Evolutionary conservation across 2,113 vertebrate species (phyloP), one percentile per base, ranked within the genome.

Genomic region (Lepidothrix coronata): DNA sequence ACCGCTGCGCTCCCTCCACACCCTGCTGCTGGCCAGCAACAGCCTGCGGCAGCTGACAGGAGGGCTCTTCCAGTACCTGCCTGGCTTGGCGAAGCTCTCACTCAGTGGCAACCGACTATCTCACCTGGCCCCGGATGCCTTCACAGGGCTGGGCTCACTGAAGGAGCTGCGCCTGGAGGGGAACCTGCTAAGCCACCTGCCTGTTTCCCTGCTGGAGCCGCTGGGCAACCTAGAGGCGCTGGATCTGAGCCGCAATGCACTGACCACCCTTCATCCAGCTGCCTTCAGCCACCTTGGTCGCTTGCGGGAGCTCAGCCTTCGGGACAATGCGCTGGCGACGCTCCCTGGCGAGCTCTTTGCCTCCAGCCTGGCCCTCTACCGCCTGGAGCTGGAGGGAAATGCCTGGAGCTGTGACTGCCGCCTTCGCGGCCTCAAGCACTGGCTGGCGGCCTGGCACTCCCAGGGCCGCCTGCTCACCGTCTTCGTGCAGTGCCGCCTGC

Each of bases 371-470:
- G 97, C 97, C 17, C 98, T 99, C 81, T 98, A 98, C 86, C 97
- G 98, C 74, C 89, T 99, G 85, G 98, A 99, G 89, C 98, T 99
- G 89, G 98, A 98, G 21, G 99, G 98, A 54, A 99, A 99, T 25
- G 98, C 98, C 95, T 99, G 99, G 99, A 99, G 97, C 12, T 99
- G 99, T 18, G 99, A 99, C 96, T 99, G 99, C 83, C 98, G 97
- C 43, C 97, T 99, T 59, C 97, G 98, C 19, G 98, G 98, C 63
- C 95, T 99, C 92, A 99, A 98, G 95, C 98, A 84, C 74, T 99
- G 99, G 99, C 98, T 99, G 98, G 98, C 97, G 11, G 88, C 97
- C 33, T 98, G 98, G 74, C 99, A 99, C 62, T 97, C 99, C 22
- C 98, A 98, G 88, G 99, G 99, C 43, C 99, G 98, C 61, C 96